These are phyloP conservation scores for Okamejei kenojei DNA, from an alignment of 2,797 vertebrate genomes.

Conservation along the genomic window DNA sequence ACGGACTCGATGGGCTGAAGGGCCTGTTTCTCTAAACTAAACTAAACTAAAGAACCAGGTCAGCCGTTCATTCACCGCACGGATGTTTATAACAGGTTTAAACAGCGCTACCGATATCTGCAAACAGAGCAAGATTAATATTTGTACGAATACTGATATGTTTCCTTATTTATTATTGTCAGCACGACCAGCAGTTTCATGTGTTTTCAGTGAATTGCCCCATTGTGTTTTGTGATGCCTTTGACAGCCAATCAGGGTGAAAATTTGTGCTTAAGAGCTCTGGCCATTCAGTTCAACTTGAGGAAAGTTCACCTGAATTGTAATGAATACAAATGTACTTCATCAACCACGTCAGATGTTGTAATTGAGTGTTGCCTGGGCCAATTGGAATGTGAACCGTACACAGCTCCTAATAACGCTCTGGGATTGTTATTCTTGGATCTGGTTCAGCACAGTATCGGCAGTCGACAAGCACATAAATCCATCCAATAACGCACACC, in stretches of 20 bases:
- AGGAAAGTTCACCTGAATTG: neutral
- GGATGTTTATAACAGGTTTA: too few species aligned
- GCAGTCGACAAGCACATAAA: neutral
- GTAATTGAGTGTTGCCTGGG: neutral
- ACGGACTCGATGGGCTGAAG: too few species aligned
- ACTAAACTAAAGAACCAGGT: too few species aligned
- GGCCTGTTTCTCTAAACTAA: neutral
- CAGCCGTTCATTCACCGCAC: too few species aligned
- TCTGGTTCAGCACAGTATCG: neutral
- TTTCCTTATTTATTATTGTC: neutral
- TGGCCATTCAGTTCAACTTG: neutral
- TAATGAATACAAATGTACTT: conserved; percentile 29
- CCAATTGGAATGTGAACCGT: neutral
- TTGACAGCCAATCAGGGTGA: conserved; percentile 5
- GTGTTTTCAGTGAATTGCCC: conserved; percentile 20
- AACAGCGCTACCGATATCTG: neutral
- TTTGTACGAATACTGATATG: neutral
- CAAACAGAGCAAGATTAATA: neutral
- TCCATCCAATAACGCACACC: neutral
- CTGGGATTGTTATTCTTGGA: neutral
- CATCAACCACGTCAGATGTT: conserved; percentile 4
- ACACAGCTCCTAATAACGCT: neutral
- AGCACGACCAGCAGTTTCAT: neutral
- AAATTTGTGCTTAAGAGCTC: neutral
- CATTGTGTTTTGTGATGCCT: neutral